Percentiles rank a stretch among this genome's conserved stretches.
These are phyloP conservation scores for Drosophila leontia DNA, from an alignment of 1,140 invertebrate genomes.

Conservation along the genomic window DNA sequence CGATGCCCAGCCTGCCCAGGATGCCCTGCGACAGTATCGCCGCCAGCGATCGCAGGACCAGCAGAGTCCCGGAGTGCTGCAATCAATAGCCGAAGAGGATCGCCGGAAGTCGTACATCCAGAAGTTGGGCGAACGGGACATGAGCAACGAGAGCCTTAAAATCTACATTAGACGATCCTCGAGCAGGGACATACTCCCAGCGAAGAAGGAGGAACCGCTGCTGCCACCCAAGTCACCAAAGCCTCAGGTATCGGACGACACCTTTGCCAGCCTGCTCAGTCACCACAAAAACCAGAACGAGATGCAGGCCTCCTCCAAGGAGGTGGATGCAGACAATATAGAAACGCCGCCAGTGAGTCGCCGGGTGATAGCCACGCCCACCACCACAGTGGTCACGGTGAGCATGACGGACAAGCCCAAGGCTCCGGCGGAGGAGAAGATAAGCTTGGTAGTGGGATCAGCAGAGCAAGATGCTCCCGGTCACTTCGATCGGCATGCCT, in stretches of 20 bases:
- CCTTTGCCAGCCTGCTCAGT: slow-evolving; percentile 61
- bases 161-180: slow-evolving; percentile 87
- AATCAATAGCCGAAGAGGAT: slow-evolving; percentile 87
- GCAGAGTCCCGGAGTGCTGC: slow-evolving; percentile 74
- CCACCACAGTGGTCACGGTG: slow-evolving; percentile 72
- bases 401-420: slow-evolving; percentile 71
- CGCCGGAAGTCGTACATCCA: slow-evolving; percentile 84
- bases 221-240: slow-evolving; percentile 40
- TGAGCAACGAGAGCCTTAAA: slow-evolving; percentile 85
- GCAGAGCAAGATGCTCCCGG: slow-evolving; percentile 86
- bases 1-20: slow-evolving; percentile 86
- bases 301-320: slow-evolving; percentile 87
- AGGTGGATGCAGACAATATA: slow-evolving; percentile 96
- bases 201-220: slow-evolving; percentile 23
- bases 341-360: slow-evolving; percentile 94
- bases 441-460: slow-evolving; percentile 1
- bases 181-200: slow-evolving; percentile 29
- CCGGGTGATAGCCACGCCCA: slow-evolving; percentile 85
- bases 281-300: slow-evolving; percentile 81
- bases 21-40: slow-evolving; percentile 86
- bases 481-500: slow-evolving; percentile 94
- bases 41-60: slow-evolving; percentile 77
- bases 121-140: slow-evolving; percentile 84
- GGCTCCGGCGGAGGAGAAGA: slow-evolving; percentile 31
- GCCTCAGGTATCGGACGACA: slow-evolving; percentile 52